A percentile compares a stretch with the other conserved stretches of the same genome.
Conservation (phyloP, 2,888 invertebrate genomes). For the Altica lythri region DNA sequence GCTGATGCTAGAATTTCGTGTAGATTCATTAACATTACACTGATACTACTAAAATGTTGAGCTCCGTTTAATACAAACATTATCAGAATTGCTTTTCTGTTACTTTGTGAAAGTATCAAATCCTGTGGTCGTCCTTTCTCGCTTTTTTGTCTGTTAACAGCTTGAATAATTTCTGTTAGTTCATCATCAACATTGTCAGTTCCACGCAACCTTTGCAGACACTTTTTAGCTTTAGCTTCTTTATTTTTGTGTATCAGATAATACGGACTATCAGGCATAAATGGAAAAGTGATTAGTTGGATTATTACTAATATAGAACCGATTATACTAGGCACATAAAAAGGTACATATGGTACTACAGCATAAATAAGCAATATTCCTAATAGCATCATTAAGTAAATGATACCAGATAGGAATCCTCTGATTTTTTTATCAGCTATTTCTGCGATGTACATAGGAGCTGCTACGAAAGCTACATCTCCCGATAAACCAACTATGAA, state of each 20-base stretch:
- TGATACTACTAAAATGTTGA: slow-evolving; percentile 55
- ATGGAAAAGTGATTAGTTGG: slow-evolving; percentile 50
- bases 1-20: slow-evolving; percentile 50
- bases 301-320: slow-evolving; percentile 48
- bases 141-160: slow-evolving; percentile 50
- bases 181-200: slow-evolving; percentile 49
- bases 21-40: slow-evolving; percentile 55
- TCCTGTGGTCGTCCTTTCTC: slow-evolving; percentile 53
- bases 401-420: slow-evolving; percentile 53
- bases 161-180: slow-evolving; percentile 49
- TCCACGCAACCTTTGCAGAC: slow-evolving; percentile 46
- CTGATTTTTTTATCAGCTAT: slow-evolving; percentile 55
- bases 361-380: slow-evolving; percentile 54
- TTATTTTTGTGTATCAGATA: slow-evolving; percentile 51
- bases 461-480: slow-evolving; percentile 55
- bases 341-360: slow-evolving; percentile 48
- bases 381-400: slow-evolving; percentile 55
- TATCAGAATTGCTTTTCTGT: slow-evolving; percentile 52
- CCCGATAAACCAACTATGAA: slow-evolving; percentile 54
- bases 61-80: slow-evolving; percentile 53
- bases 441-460: slow-evolving; percentile 56
- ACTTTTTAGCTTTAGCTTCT: slow-evolving; percentile 47
- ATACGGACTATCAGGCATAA: slow-evolving; percentile 52
- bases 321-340: slow-evolving; percentile 45
- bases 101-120: slow-evolving; percentile 50